Percentiles rank a stretch among this genome's conserved stretches.
These are phyloP conservation scores for Halcyon senegalensis DNA, from an alignment of 2,113 vertebrate genomes.

Conservation along the genomic window DNA sequence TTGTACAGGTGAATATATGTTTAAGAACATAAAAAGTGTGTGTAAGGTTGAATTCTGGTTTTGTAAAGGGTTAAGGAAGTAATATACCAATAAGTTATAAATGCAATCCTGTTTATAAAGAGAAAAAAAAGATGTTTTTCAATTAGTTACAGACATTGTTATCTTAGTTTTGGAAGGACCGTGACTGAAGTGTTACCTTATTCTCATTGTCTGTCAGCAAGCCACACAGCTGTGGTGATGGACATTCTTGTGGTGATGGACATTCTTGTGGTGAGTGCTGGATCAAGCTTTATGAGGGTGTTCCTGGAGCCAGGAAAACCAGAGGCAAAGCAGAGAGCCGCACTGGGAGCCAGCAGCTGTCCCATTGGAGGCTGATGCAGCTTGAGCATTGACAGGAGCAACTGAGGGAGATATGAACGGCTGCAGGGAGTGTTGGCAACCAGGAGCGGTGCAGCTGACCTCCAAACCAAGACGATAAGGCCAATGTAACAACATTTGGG, in stretches of 20 bases:
- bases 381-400: background rate
- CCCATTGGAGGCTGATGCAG: background rate
- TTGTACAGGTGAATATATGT: background rate
- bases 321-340: background rate
- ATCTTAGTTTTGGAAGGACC: background rate
- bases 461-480: background rate
- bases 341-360: background rate
- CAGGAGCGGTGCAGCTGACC: background rate
- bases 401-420: background rate
- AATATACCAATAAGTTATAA: fast-evolving
- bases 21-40: background rate
- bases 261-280: background rate
- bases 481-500: no score
- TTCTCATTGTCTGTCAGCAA: background rate
- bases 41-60: background rate
- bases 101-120: background rate
- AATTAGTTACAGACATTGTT: background rate
- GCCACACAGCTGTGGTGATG: background rate
- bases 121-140: background rate
- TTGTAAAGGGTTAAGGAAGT: background rate
- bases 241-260: background rate
- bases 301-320: background rate
- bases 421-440: background rate
- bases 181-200: background rate
- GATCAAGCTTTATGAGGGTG: background rate